Conservation (phyloP, 2,113 vertebrate species). For the Microcebus murinus region DNA sequence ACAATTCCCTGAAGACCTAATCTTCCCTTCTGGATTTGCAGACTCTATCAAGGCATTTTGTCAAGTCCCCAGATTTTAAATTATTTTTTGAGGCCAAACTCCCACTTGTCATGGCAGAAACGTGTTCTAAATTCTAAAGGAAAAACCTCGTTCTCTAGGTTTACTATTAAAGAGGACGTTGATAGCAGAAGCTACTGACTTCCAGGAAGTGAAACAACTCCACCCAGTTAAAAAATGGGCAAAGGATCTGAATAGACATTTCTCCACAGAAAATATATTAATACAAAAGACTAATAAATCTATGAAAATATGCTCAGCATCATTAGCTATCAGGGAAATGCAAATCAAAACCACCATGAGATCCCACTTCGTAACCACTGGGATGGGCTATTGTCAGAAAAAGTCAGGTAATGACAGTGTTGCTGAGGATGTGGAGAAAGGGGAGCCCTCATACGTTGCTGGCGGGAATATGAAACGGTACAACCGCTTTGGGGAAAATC, state of each 20-base stretch:
- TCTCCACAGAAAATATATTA: background rate
- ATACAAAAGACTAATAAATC: background rate
- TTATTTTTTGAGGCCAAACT: conserved; percentile 35
- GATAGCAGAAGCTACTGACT: background rate
- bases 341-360: background rate
- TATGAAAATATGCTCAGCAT: background rate
- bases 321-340: background rate
- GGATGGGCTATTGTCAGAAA: background rate
- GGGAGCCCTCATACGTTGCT: rapidly evolving
- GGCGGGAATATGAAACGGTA: background rate
- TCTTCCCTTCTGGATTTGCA: conserved; percentile 37
- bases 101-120: background rate
- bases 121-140: background rate
- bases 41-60: conserved; percentile 29
- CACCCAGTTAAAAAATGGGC: background rate
- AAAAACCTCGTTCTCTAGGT: background rate
- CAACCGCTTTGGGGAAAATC: background rate
- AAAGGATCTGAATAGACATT: background rate
- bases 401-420: background rate
- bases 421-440: background rate
- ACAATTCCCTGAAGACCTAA: conserved; percentile 37
- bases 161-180: background rate
- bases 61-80: conserved; percentile 58
- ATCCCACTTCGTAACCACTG: background rate
- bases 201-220: background rate